Evolutionary conservation across 1,140 invertebrate genomes (phyloP).

Genomic region (Nasonia giraulti): DNA sequence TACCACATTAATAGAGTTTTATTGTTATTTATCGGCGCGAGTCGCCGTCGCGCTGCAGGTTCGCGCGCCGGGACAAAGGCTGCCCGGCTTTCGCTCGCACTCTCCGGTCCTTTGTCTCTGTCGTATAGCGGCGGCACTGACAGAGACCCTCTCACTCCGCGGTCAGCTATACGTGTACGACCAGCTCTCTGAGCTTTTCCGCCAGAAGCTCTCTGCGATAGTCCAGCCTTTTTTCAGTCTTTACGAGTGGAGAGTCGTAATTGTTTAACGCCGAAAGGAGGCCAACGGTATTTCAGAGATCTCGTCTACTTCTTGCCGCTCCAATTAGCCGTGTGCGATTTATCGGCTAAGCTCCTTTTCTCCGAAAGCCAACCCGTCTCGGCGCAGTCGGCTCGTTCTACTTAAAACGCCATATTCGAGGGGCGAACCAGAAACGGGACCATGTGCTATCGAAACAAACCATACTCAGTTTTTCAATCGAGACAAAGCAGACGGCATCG

Average conservation of each 20-base stretch:
- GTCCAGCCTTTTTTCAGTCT: background rate
- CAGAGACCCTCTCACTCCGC: background rate
- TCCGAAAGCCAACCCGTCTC: background rate
- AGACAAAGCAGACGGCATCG: background rate
- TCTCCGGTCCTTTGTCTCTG: conserved; percentile 13
- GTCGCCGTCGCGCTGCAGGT: background rate
- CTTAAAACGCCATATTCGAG: background rate
- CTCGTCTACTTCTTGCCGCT: background rate
- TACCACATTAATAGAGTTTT: conserved; percentile 74
- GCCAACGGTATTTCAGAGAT: background rate
- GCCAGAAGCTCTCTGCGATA: background rate
- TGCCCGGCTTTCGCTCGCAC: too few species aligned
- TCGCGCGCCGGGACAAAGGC: conserved; percentile 13
- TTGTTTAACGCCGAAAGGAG: conserved; percentile 19
- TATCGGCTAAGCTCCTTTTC: background rate
- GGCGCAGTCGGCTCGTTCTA: background rate
- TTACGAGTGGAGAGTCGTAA: conserved; percentile 4
- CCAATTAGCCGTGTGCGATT: too few species aligned
- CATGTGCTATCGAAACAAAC: background rate
- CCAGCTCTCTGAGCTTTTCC: background rate
- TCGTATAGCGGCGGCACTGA: background rate
- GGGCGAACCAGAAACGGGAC: background rate
- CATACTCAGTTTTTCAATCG: background rate
- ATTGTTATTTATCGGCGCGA: conserved; percentile 71
- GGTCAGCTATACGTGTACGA: background rate